These are phyloP conservation scores for Whitmania pigra DNA, from an alignment of 1,140 invertebrate species.

Conservation along the genomic window DNA sequence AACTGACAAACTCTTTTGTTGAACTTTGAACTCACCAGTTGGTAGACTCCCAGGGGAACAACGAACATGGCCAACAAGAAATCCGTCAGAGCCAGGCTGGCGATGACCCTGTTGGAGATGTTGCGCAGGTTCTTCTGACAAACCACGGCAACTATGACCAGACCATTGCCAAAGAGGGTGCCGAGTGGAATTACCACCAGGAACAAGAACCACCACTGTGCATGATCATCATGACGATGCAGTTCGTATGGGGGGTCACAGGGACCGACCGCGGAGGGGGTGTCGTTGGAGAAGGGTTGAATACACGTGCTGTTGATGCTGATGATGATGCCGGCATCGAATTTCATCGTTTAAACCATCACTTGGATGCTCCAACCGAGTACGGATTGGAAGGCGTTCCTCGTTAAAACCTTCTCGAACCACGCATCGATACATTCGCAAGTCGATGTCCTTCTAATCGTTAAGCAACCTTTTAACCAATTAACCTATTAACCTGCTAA, in stretches of 20 bases:
- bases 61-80: constrained; percentile 20
- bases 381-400: no score
- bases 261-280: no score
- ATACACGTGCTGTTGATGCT: not conserved
- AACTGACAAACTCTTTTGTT: no score
- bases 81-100: constrained; percentile 58
- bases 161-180: constrained; percentile 58
- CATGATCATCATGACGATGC: not conserved
- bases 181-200: constrained; percentile 19
- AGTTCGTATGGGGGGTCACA: no score
- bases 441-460: no score
- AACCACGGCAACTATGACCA: constrained; percentile 40
- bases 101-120: constrained; percentile 22
- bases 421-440: no score
- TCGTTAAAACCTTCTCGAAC: no score
- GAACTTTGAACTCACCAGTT: constrained; percentile 19
- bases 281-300: not conserved
- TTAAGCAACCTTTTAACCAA: no score
- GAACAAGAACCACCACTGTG: constrained; percentile 6
- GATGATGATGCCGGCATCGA: no score
- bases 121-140: constrained; percentile 30
- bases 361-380: no score
- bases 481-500: no score
- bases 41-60: constrained; percentile 20
- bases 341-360: no score